Evolutionary conservation across 2,113 vertebrate genomes (phyloP).

Genomic region (Syngnathus typhle): DNA sequence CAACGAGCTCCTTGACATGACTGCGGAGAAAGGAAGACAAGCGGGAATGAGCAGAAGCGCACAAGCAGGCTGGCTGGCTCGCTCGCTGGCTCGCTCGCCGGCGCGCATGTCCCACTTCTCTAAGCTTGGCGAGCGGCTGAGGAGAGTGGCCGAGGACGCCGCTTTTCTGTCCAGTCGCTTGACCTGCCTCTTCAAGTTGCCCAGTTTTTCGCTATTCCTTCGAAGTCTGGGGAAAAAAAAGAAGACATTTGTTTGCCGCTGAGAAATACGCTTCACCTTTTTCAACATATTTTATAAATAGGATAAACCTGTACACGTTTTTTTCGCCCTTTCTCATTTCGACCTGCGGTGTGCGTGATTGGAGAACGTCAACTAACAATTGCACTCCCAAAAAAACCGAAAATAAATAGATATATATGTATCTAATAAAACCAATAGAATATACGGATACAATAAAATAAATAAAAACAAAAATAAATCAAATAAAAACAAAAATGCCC

Average conservation of each 20-base stretch:
- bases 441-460: too few relatives aligned
- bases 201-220: conserved; percentile 78
- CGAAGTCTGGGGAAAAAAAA: conserved; percentile 64
- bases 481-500: too few relatives aligned
- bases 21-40: conserved; percentile 49
- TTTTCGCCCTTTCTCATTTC: neutral
- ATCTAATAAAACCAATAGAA: too few relatives aligned
- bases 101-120: conserved; percentile 71
- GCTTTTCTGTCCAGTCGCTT: conserved; percentile 81
- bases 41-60: neutral
- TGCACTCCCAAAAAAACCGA: too few relatives aligned
- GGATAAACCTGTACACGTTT: neutral
- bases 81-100: neutral
- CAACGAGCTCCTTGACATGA: conserved; percentile 65
- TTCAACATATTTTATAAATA: too few relatives aligned
- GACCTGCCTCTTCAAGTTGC: conserved; percentile 62
- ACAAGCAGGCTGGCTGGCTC: conserved; percentile 7
- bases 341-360: neutral
- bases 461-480: too few relatives aligned
- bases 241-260: too few relatives aligned
- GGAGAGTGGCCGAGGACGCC: conserved; percentile 77
- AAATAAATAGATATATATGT: too few relatives aligned
- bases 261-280: neutral
- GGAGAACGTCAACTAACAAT: too few relatives aligned
- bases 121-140: conserved; percentile 74